phyloP scores from a whole-genome alignment of 2,797 vertebrate species.

The Spinibarbus caldwelli region DNA sequence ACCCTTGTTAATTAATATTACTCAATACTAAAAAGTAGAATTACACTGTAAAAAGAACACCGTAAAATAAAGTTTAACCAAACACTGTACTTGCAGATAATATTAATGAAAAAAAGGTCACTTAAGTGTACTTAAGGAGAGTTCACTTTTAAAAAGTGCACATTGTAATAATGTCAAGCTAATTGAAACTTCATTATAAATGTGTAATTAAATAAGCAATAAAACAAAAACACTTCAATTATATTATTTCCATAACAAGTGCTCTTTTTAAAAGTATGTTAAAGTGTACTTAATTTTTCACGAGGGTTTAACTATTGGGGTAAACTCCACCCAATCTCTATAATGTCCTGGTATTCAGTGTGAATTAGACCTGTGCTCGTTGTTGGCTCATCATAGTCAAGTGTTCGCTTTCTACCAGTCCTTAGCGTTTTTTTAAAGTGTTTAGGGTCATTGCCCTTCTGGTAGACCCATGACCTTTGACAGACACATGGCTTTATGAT shows the following conservation, averaged over 20 bases:
- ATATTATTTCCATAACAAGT: neutral
- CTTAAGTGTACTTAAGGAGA: neutral
- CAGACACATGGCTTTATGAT: conserved; percentile 8
- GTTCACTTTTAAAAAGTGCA: neutral
- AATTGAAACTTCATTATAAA: neutral
- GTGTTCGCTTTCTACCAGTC: conserved; percentile 16
- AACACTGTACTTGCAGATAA: neutral
- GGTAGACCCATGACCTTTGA: conserved; percentile 23
- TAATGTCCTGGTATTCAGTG: neutral
- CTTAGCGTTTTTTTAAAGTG: conserved; percentile 5
- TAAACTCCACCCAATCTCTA: neutral
- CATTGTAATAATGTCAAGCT: neutral
- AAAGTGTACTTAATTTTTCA: neutral
- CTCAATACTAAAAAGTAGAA: too few species aligned
- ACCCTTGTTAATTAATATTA: neutral
- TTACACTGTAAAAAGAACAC: neutral
- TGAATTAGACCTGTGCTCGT: neutral
- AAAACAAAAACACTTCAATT: neutral
- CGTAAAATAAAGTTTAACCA: neutral
- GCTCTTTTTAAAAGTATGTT: neutral
- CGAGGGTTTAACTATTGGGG: neutral
- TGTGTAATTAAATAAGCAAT: neutral
- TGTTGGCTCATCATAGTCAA: neutral
- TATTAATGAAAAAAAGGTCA: neutral
- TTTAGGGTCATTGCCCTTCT: conserved; percentile 8